Conservation (phyloP, 2,113 vertebrate genomes). For the Glaucidium brasilianum region DNA sequence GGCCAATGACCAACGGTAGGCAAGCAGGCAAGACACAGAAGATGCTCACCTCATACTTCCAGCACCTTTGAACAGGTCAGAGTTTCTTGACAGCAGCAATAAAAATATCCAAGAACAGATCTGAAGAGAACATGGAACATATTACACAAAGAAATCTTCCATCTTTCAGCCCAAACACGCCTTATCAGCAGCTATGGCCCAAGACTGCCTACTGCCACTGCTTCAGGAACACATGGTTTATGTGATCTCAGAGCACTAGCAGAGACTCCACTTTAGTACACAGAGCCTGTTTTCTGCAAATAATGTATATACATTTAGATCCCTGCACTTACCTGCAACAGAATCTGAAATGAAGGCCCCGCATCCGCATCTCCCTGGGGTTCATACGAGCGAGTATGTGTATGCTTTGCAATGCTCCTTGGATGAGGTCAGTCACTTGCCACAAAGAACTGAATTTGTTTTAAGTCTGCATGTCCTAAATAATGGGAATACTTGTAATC, state of each 20-base stretch:
- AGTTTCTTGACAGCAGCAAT: neutral
- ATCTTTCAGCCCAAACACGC: neutral
- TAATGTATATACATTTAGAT: neutral
- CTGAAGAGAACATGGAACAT: neutral
- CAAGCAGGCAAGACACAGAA: neutral
- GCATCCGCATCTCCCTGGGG: neutral
- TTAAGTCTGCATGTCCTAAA: neutral
- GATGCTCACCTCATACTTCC: neutral
- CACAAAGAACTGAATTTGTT: neutral
- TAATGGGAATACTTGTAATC: neutral
- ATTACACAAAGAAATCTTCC: neutral
- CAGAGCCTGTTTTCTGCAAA: neutral
- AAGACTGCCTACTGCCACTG: too few species aligned
- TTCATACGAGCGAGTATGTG: neutral
- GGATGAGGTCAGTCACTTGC: neutral
- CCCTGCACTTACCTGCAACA: neutral
- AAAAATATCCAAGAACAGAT: neutral
- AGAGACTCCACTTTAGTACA: neutral
- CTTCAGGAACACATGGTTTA: neutral
- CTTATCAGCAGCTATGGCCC: neutral
- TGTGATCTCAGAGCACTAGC: neutral
- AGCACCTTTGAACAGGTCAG: neutral
- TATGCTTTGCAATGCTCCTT: neutral
- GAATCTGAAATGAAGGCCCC: neutral
- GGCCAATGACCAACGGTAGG: rapidly evolving